These are phyloP conservation scores for Ceriagrion tenellum DNA, from an alignment of 2,888 invertebrate genomes.

Conservation along the genomic window DNA sequence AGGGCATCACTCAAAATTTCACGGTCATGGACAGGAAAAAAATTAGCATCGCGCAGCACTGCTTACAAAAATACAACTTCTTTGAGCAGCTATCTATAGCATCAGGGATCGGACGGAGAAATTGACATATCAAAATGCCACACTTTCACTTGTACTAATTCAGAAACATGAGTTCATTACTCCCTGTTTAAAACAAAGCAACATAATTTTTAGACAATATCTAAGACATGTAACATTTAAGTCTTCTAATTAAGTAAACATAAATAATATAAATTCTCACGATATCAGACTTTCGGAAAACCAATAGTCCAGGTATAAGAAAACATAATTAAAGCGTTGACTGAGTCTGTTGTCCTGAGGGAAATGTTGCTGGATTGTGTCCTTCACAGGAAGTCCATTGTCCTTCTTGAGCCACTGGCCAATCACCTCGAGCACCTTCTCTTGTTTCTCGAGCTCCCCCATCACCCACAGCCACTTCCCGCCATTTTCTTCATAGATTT, in stretches of 20 bases:
- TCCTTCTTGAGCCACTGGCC: conserved; percentile 54
- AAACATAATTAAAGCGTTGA: conserved; percentile 42
- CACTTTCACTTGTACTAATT: conserved; percentile 59
- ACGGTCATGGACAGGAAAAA: neutral
- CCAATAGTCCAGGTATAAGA: conserved; percentile 59
- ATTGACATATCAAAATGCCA: conserved; percentile 43
- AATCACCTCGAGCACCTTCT: conserved; percentile 44
- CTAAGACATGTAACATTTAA: conserved; percentile 48
- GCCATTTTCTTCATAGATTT: conserved; percentile 29
- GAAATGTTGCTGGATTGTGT: conserved; percentile 34
- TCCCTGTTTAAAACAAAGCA: conserved; percentile 47
- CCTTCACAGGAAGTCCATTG: conserved; percentile 35
- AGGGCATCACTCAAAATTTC: neutral
- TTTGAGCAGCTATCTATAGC: conserved; percentile 23
- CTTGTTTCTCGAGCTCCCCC: conserved; percentile 46
- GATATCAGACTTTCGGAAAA: conserved; percentile 53
- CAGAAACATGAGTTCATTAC: conserved; percentile 48
- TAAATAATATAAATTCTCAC: conserved; percentile 58
- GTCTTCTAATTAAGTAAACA: conserved; percentile 54
- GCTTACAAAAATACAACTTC: conserved; percentile 50
- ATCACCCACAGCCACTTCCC: conserved; percentile 60
- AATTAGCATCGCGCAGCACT: neutral
- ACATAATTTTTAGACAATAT: neutral
- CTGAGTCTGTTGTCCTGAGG: conserved; percentile 24
- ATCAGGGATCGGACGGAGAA: conserved; percentile 43